Evolutionary conservation across 2,888 invertebrate species (phyloP).

Genomic region (Xestia xanthographa): DNA sequence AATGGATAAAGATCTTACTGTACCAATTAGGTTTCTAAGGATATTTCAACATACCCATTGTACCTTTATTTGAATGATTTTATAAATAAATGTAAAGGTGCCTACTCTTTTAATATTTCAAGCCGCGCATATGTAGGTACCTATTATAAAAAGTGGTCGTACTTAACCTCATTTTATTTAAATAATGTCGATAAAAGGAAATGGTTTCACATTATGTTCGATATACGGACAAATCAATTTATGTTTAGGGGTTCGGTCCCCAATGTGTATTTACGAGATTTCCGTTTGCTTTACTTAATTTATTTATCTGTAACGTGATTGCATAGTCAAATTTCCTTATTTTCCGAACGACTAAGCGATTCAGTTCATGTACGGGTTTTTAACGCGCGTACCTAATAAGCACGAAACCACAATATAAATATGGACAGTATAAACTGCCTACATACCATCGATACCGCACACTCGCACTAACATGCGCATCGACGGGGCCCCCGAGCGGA

Average conservation of each 20-base stretch:
- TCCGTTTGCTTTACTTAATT: conserved; percentile 18
- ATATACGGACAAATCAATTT: conserved; percentile 28
- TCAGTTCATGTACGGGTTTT: background rate
- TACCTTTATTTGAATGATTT: background rate
- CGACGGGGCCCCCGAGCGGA: too few species aligned
- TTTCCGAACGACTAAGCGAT: background rate
- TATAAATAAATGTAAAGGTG: background rate
- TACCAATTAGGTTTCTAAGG: background rate
- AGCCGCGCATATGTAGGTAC: background rate
- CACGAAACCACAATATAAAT: too few species aligned
- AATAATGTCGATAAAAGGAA: conserved; percentile 18
- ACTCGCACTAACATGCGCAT: too few species aligned
- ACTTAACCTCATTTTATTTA: conserved; percentile 14
- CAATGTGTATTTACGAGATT: conserved; percentile 1
- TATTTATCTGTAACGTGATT: conserved; percentile 10
- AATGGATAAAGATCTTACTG: background rate
- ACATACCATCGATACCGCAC: too few species aligned
- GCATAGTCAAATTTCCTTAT: background rate
- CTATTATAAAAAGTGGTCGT: conserved; percentile 2
- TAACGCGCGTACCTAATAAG: background rate
- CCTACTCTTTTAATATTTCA: background rate
- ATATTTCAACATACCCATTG: background rate
- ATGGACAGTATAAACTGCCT: too few species aligned
- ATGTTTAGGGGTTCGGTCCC: conserved; percentile 6
- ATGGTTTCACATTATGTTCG: conserved; percentile 10